These are phyloP conservation scores for Ictalurus punctatus DNA, from an alignment of 2,113 vertebrate genomes.

Conservation along the genomic window DNA sequence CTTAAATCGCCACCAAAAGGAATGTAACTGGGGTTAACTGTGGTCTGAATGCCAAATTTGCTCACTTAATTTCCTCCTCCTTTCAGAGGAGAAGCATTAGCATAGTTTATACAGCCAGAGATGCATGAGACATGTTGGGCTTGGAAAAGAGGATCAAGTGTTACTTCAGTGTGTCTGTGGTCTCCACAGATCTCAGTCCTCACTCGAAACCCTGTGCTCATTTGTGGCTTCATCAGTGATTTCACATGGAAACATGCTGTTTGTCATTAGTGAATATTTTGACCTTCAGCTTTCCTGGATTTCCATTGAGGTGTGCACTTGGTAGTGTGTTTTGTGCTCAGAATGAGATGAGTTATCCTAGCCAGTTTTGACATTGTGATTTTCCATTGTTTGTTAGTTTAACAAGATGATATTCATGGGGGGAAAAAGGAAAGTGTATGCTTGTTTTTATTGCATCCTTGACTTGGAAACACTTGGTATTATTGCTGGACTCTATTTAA, in stretches of 20 bases:
- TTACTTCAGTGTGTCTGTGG: constrained; percentile 3
- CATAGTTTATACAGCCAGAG: constrained; percentile 10
- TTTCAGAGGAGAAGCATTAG: not conserved
- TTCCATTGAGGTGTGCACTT: not conserved
- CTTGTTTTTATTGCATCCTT: not conserved
- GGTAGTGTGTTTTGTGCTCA: not conserved
- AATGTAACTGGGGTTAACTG: not conserved
- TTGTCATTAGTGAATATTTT: constrained; percentile 8
- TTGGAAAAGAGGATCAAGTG: not conserved
- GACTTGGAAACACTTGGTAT: constrained; percentile 2
- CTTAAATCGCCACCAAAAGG: not conserved
- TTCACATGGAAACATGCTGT: not conserved
- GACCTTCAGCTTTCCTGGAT: not conserved
- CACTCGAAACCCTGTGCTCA: not conserved
- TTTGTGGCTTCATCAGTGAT: not conserved
- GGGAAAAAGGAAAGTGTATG: not conserved
- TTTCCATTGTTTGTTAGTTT: not conserved
- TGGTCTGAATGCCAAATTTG: not conserved
- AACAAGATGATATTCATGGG: not conserved
- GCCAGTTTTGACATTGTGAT: not conserved
- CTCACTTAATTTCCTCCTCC: constrained; percentile 3
- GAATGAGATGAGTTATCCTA: not conserved
- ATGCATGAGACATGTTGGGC: not conserved
- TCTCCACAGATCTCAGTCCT: not conserved
- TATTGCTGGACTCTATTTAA: not conserved